These are phyloP conservation scores for Tringa solitaria DNA, from an alignment of 2,113 vertebrate species.

Conservation along the genomic window DNA sequence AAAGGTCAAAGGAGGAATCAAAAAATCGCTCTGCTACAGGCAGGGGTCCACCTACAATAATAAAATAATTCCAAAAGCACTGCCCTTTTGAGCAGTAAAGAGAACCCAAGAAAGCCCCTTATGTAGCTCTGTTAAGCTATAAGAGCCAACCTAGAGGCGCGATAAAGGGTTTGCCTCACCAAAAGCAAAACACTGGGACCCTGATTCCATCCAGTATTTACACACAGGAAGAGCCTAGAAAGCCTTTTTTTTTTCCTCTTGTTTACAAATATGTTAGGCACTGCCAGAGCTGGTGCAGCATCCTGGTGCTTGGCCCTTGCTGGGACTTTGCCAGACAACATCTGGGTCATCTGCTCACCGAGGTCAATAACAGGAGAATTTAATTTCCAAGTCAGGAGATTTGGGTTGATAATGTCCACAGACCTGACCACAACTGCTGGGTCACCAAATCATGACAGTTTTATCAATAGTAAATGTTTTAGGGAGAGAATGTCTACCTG, in stretches of 20 bases:
- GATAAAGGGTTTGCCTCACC: neutral
- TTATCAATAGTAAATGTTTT: neutral
- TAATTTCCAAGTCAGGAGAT: neutral
- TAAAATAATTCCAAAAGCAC: neutral
- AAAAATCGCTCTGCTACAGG: neutral
- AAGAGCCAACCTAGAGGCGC: neutral
- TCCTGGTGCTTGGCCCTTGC: neutral
- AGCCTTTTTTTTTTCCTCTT: neutral
- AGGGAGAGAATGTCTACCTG: neutral
- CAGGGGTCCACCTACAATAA: neutral
- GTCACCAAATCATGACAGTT: neutral
- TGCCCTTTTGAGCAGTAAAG: neutral
- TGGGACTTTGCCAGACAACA: neutral
- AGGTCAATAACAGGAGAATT: neutral
- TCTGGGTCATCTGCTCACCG: neutral
- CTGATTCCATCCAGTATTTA: neutral
- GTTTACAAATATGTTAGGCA: neutral
- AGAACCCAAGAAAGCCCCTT: neutral
- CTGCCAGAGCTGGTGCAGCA: neutral
- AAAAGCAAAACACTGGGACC: neutral
- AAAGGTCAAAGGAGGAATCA: neutral
- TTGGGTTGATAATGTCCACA: neutral
- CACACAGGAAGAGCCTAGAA: neutral
- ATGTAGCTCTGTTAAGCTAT: accelerated
- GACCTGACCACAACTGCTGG: neutral